Conservation (phyloP, 2,113 vertebrate species). For the Albula glossodonta region DNA sequence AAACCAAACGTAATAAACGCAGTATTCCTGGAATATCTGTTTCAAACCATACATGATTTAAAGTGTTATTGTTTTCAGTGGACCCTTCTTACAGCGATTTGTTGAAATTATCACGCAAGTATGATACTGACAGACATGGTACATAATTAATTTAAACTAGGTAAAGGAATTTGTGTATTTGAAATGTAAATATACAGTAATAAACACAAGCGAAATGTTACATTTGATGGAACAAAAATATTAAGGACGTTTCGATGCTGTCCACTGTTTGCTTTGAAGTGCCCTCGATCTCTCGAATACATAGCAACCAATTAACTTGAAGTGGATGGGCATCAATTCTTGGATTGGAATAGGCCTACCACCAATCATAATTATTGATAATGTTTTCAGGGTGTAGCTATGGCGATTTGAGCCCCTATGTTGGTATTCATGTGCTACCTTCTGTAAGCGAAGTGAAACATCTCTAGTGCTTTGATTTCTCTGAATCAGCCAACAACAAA, state of each 20-base stretch:
- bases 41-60: slow-evolving; percentile 54
- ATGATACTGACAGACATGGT: not conserved
- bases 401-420: slow-evolving; percentile 44
- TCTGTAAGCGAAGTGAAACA: slow-evolving; percentile 84
- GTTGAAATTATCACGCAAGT: not conserved
- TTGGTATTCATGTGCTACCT: slow-evolving; percentile 70
- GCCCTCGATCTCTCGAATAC: too few species aligned
- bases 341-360: not conserved
- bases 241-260: not conserved
- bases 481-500: slow-evolving; percentile 90
- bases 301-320: too few species aligned
- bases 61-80: slow-evolving; percentile 2
- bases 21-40: slow-evolving; percentile 53
- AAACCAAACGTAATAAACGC: slow-evolving; percentile 37
- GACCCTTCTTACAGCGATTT: not conserved
- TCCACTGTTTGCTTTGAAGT: not conserved
- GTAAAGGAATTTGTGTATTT: not conserved
- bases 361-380: slow-evolving; percentile 2
- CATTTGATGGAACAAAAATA: not conserved
- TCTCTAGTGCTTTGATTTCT: slow-evolving; percentile 86
- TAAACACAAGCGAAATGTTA: not conserved
- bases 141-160: not conserved
- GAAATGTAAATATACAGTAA: not conserved
- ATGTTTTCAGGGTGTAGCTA: slow-evolving; percentile 3
- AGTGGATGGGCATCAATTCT: not conserved